Evolutionary conservation across 1,140 invertebrate species (phyloP).

Genomic region (Trachymyrmex septentrionalis): DNA sequence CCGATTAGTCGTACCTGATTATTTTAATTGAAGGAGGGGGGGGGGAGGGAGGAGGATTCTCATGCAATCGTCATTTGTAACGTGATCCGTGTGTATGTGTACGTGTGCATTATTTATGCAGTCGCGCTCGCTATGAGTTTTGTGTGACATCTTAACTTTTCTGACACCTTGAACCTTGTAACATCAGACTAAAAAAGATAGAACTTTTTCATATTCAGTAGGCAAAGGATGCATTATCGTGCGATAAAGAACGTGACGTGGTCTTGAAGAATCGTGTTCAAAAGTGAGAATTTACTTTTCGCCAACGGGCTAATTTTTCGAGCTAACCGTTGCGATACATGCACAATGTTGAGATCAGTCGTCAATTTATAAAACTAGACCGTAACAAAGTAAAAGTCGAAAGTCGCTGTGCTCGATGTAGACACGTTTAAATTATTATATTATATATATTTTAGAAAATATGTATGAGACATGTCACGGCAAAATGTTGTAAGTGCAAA

Average conservation of each 20-base stretch:
- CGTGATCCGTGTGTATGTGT: neutral
- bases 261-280: neutral
- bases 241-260: neutral
- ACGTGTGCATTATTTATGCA: conserved; percentile 16
- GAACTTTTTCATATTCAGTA: neutral
- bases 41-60: neutral
- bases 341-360: neutral
- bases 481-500: no score
- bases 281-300: neutral
- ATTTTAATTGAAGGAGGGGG: neutral
- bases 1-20: neutral
- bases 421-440: neutral
- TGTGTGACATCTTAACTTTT: neutral
- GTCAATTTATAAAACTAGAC: conserved; percentile 36
- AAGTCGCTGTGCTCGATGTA: conserved; percentile 19
- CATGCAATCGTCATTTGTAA: conserved; percentile 3
- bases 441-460: no score
- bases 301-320: conserved; percentile 2
- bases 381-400: conserved; percentile 54
- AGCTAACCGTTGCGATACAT: neutral
- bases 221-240: neutral
- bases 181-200: neutral
- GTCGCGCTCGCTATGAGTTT: neutral
- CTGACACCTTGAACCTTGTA: conserved; percentile 5
- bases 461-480: neutral